Conservation (phyloP, 1,140 invertebrate genomes). For the Cydia amplana region DNA sequence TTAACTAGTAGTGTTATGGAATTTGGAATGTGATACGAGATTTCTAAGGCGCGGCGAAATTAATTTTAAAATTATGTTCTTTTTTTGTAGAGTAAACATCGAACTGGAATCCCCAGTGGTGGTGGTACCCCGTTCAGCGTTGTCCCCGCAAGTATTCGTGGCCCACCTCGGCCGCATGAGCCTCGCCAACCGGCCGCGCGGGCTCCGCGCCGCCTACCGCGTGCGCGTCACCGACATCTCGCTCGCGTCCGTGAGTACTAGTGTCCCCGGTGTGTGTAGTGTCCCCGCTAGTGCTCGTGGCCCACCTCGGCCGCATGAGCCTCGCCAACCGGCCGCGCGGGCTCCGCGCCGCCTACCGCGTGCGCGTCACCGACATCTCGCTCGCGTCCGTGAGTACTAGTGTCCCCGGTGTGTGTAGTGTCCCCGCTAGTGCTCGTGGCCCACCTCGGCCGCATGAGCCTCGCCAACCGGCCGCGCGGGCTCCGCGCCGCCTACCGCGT, state of each 20-base stretch:
- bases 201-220: constrained; percentile 76
- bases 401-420: not conserved
- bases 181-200: constrained; percentile 78
- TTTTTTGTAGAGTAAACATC: constrained; percentile 82
- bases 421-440: too few species aligned
- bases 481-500: constrained; percentile 65
- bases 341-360: constrained; percentile 75
- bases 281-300: constrained; percentile 85
- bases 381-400: constrained; percentile 82
- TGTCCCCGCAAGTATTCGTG: constrained; percentile 91
- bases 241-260: constrained; percentile 83
- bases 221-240: constrained; percentile 93
- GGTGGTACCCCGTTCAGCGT: constrained; percentile 89
- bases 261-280: not conserved
- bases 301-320: constrained; percentile 95
- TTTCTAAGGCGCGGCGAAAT: too few species aligned
- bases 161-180: constrained; percentile 96
- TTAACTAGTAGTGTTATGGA: too few species aligned
- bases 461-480: constrained; percentile 79
- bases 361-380: constrained; percentile 93
- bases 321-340: constrained; percentile 79
- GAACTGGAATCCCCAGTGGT: constrained; percentile 94
- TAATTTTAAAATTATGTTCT: not conserved
- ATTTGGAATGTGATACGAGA: too few species aligned
- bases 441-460: constrained; percentile 92